Evolutionary conservation across 2,888 invertebrate genomes (phyloP).

Genomic region (Cynaeus angustus): DNA sequence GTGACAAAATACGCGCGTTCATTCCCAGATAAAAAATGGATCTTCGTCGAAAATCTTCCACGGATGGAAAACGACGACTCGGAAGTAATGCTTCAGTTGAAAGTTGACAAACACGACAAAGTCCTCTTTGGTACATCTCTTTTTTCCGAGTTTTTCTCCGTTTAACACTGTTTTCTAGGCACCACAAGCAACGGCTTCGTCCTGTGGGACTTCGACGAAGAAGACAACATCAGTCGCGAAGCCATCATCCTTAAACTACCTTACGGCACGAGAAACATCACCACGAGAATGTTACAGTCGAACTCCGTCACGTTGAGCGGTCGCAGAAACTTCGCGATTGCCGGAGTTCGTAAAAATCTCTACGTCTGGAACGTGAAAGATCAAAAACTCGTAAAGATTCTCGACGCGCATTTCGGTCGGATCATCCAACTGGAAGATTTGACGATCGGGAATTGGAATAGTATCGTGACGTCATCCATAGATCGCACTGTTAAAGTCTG

Average conservation of each 20-base stretch:
- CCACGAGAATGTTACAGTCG: conserved; percentile 91
- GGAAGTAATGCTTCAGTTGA: conserved; percentile 87
- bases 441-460: conserved; percentile 92
- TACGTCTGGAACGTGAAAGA: conserved; percentile 94
- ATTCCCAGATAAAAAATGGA: conserved; percentile 77
- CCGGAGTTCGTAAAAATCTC: conserved; percentile 93
- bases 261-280: conserved; percentile 94
- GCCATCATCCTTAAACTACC: conserved; percentile 83
- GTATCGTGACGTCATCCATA: conserved; percentile 96
- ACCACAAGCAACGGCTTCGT: conserved; percentile 90
- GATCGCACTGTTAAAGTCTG: conserved; percentile 98
- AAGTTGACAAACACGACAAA: conserved; percentile 86
- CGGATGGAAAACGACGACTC: conserved; percentile 82
- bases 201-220: conserved; percentile 83
- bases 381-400: conserved; percentile 87
- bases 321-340: conserved; percentile 92
- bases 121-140: conserved; percentile 79
- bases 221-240: conserved; percentile 70
- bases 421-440: conserved; percentile 94
- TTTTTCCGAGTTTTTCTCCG: not conserved
- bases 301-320: conserved; percentile 95
- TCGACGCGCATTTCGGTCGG: conserved; percentile 97
- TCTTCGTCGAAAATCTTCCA: conserved; percentile 76
- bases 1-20: conserved; percentile 71
- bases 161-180: conserved; percentile 66